Percentiles rank a stretch among this genome's conserved stretches.
Conservation (phyloP, 2,888 invertebrate species). For the Ennomos fuscantarius region DNA sequence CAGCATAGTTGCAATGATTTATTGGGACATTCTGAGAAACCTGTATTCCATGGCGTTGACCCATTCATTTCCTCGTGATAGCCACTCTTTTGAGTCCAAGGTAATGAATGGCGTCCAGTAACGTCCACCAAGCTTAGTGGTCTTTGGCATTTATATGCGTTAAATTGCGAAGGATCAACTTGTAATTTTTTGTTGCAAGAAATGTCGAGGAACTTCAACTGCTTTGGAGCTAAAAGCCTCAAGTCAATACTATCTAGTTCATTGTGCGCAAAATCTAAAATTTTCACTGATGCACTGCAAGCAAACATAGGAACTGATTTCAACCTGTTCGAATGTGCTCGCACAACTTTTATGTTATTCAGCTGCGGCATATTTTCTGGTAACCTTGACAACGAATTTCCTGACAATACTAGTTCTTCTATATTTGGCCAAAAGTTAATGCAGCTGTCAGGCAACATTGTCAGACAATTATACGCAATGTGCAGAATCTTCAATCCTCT, state of each 20-base stretch:
- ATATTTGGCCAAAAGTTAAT: slow-evolving; percentile 91
- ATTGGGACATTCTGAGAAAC: slow-evolving; percentile 94
- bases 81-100: slow-evolving; percentile 80
- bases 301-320: slow-evolving; percentile 91
- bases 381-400: slow-evolving; percentile 90
- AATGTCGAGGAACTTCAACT: slow-evolving; percentile 93
- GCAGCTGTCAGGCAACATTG: slow-evolving; percentile 89
- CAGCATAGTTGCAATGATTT: slow-evolving; percentile 89
- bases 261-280: slow-evolving; percentile 94
- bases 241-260: slow-evolving; percentile 92
- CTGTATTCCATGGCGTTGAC: slow-evolving; percentile 90
- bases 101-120: slow-evolving; percentile 91
- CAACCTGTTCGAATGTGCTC: slow-evolving; percentile 93
- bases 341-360: slow-evolving; percentile 89
- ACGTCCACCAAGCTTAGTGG: slow-evolving; percentile 94
- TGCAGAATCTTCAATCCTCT: slow-evolving; percentile 89
- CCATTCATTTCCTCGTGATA: slow-evolving; percentile 84
- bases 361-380: slow-evolving; percentile 91
- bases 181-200: slow-evolving; percentile 93
- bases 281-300: slow-evolving; percentile 90
- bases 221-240: slow-evolving; percentile 90
- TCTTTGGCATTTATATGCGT: slow-evolving; percentile 91
- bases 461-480: slow-evolving; percentile 91
- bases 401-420: slow-evolving; percentile 93
- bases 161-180: slow-evolving; percentile 93